Percentiles rank a stretch among this genome's conserved stretches.
phyloP scores from a whole-genome alignment of 2,797 vertebrate species.

The Onychomys arenicola region DNA sequence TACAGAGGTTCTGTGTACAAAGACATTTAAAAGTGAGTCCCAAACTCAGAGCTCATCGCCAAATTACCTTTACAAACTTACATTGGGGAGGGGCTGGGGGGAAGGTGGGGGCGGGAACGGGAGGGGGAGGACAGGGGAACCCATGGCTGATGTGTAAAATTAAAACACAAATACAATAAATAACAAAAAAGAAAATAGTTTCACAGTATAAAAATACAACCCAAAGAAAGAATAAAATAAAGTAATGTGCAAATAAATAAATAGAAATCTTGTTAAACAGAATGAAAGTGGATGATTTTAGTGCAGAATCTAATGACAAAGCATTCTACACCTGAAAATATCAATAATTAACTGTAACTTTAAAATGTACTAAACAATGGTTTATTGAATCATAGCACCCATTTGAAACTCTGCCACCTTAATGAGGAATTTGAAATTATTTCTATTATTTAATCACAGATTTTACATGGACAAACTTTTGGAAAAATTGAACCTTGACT shows the following conservation, averaged over 20 bases:
- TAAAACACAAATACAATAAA: too few species aligned
- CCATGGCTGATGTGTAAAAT: too few species aligned
- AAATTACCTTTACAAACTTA: background rate
- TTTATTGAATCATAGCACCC: background rate
- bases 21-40: slow-evolving; percentile 30
- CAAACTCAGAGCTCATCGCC: background rate
- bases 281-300: background rate
- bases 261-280: background rate
- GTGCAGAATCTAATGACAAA: background rate
- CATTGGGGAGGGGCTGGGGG: too few species aligned
- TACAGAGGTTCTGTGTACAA: background rate
- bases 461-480: background rate
- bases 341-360: background rate
- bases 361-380: background rate
- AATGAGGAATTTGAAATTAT: background rate
- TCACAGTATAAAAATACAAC: background rate
- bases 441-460: background rate
- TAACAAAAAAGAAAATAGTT: background rate
- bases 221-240: background rate
- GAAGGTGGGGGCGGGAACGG: too few species aligned
- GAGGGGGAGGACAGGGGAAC: too few species aligned
- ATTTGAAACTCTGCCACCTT: background rate
- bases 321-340: background rate
- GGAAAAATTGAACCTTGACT: background rate
- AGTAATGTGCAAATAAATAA: background rate